These are phyloP conservation scores for Eremophila alpestris DNA, from an alignment of 2,797 vertebrate genomes.

Conservation along the genomic window DNA sequence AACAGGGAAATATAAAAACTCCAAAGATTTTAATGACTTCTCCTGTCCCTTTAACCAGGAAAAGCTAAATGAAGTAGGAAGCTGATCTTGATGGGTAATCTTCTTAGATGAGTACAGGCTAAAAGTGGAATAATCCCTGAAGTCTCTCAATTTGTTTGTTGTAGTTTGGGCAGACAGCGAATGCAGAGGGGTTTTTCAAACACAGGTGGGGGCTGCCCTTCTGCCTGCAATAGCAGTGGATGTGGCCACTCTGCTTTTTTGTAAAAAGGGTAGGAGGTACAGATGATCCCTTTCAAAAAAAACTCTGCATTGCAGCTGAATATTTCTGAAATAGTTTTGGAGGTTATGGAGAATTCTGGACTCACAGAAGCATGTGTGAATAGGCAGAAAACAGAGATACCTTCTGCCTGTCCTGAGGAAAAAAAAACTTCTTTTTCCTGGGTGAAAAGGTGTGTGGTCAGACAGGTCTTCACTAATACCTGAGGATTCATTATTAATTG, in stretches of 20 bases:
- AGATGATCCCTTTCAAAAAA: background rate
- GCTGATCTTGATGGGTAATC: constrained; percentile 59
- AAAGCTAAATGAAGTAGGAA: constrained; percentile 50
- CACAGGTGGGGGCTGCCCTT: background rate
- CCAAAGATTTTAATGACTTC: constrained; percentile 6
- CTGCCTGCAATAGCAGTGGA: background rate
- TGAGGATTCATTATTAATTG: constrained; percentile 15
- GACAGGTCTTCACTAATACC: background rate
- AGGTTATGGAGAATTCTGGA: background rate
- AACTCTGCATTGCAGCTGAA: background rate
- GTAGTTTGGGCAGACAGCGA: constrained; percentile 29
- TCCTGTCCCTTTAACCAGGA: constrained; percentile 40
- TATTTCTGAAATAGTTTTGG: background rate
- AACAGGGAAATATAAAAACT: background rate
- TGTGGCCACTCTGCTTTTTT: background rate
- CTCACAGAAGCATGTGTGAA: background rate
- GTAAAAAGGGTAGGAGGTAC: background rate
- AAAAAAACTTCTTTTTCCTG: background rate
- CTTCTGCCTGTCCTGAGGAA: background rate
- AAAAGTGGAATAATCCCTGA: constrained; percentile 67
- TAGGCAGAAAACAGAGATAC: background rate
- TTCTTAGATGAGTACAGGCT: constrained; percentile 58
- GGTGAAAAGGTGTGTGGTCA: background rate
- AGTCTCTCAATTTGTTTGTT: constrained; percentile 31
- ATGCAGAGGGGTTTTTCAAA: constrained; percentile 4